These are phyloP conservation scores for Aplocera efformata DNA, from an alignment of 2,888 invertebrate species.

Conservation along the genomic window DNA sequence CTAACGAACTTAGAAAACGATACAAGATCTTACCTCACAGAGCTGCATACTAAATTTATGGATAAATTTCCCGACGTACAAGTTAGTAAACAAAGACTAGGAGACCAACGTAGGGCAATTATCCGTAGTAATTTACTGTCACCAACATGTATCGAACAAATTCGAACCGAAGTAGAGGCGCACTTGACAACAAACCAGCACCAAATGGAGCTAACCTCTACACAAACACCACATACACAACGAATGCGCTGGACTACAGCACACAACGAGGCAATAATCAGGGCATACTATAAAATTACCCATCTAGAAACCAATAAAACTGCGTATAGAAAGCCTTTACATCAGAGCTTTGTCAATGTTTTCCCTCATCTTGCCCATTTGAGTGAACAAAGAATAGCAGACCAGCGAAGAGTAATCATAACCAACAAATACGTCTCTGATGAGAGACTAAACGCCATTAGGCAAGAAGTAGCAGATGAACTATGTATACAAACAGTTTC, in stretches of 20 bases:
- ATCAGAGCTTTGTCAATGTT: conserved; percentile 1
- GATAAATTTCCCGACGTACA: conserved; percentile 6
- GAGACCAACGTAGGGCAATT: conserved; percentile 13
- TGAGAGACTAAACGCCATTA: background rate
- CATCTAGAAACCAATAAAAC: conserved; percentile 9
- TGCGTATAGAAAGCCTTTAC: conserved; percentile 4
- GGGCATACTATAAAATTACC: conserved; percentile 7
- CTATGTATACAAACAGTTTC: background rate
- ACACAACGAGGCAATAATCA: conserved; percentile 8
- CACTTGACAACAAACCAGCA: background rate
- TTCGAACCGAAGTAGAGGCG: background rate
- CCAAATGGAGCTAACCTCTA: background rate
- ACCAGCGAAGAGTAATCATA: conserved; percentile 9
- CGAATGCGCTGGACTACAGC: conserved; percentile 9
- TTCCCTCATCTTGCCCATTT: conserved; percentile 7
- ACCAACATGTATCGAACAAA: background rate
- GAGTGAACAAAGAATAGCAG: conserved; percentile 9
- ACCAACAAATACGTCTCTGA: conserved; percentile 3
- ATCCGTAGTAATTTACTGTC: no score
- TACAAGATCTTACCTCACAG: conserved; percentile 9
- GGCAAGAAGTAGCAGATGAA: background rate
- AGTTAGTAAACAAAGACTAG: conserved; percentile 11
- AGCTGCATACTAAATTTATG: conserved; percentile 2
- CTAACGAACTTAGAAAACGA: conserved; percentile 8
- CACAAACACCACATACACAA: background rate